Evolutionary conservation across 2,797 vertebrate genomes (phyloP).

Genomic region (Falco columbarius): DNA sequence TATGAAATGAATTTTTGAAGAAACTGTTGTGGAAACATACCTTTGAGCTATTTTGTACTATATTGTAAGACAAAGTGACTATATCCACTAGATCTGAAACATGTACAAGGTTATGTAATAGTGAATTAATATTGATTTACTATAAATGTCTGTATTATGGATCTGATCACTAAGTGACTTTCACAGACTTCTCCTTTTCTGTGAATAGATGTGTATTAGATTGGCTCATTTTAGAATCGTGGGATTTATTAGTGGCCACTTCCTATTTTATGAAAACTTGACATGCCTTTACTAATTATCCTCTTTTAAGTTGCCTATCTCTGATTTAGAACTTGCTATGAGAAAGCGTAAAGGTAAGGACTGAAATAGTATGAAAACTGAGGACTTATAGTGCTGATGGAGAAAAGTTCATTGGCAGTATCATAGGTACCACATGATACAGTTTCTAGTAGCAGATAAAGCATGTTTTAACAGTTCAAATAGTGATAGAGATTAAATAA

Average conservation of each 20-base stretch:
- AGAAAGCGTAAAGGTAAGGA: background rate
- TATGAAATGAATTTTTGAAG: background rate
- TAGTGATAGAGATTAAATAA: background rate
- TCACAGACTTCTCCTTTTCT: background rate
- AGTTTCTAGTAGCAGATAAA: background rate
- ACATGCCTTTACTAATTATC: background rate
- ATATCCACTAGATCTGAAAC: background rate
- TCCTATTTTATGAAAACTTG: background rate
- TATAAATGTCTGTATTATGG: background rate
- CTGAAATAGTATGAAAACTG: background rate
- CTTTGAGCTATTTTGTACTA: background rate
- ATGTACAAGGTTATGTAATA: background rate
- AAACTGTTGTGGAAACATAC: background rate
- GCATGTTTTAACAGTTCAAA: background rate
- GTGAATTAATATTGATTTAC: conserved; percentile 7
- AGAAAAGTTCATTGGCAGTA: background rate
- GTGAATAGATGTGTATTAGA: background rate
- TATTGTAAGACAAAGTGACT: background rate
- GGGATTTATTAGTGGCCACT: background rate
- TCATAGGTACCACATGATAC: background rate
- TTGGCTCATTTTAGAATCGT: background rate
- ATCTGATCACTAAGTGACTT: background rate
- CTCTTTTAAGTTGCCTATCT: conserved; percentile 10
- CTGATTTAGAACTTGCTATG: background rate
- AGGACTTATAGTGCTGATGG: background rate